phyloP scores from a whole-genome alignment of 2,113 vertebrate genomes.

The Oxyura jamaicensis region DNA sequence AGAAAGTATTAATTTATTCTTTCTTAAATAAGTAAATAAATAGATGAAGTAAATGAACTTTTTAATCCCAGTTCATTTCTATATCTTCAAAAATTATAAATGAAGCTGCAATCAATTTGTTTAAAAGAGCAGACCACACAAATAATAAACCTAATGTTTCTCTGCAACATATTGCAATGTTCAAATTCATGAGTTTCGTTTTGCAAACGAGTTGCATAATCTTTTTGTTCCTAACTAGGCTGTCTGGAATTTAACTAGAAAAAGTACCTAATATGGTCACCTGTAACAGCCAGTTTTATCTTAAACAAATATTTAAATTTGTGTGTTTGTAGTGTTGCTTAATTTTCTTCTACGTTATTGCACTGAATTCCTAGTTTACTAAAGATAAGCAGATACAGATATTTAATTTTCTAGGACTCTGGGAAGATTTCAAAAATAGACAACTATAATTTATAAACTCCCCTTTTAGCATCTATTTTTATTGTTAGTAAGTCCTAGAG shows the following conservation, averaged over 20 bases:
- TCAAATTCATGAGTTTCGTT: neutral
- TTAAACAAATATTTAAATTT: neutral
- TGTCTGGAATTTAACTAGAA: neutral
- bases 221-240: neutral
- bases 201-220: neutral
- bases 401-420: neutral
- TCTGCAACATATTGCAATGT: neutral
- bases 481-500: neutral
- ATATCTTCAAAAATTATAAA: neutral
- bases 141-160: neutral
- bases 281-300: neutral
- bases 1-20: neutral
- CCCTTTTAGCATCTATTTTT: neutral
- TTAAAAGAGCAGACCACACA: neutral
- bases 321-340: neutral
- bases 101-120: neutral
- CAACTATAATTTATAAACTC: neutral
- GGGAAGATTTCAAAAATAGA: neutral
- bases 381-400: neutral
- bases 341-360: neutral
- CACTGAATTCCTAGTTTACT: neutral
- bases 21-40: neutral
- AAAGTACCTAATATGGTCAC: neutral
- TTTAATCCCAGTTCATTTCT: neutral
- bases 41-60: neutral